Evolutionary conservation across 2,113 vertebrate genomes (phyloP), one percentile per base, ranked within the genome.

Genomic region (Odontesthes bonariensis): DNA sequence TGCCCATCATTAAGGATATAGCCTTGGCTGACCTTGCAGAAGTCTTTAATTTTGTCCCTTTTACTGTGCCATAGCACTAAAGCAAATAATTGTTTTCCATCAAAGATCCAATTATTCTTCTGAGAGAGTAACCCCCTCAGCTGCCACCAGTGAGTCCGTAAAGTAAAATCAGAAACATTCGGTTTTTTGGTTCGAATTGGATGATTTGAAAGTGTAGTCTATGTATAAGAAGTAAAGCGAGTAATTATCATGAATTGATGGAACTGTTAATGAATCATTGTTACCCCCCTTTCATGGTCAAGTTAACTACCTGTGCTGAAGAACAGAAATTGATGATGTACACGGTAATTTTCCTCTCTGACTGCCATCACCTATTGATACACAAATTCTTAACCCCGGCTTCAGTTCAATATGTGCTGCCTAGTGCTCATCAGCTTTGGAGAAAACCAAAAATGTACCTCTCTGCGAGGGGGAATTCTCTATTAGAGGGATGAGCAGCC

Each of bases 381-480:
- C 46, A 49, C 16, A 8, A 17, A n/a, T 49, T 49, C 14, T 55
- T 17, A 66, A 70, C 52, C 57, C 20, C 8, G 42, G 47, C 61
- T 61, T 59, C 32, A 54, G 17, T 20, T 8, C 49, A 6, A 61
- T 33, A 65, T 44, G 9, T 55, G 31, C 42, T 76, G 53, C 22
- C 62, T 31, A 55, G 31, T 77, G 46, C 58, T 72, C 20, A 35
- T 51, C 16, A 17, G 35, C 23, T 20, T 3, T 1, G 19, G 46
- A 19, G 33, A 51, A 66, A 71, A 46, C 27, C 40, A 51, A 74
- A n/a, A 81, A 56, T 16, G 68, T 61, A 27, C 31, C 5, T 62
- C 69, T 67, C 31, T 57, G 59, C 74, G 61, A 82, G 73, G 62
- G 62, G 63, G 23, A 53, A 46, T 69, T 69, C 53, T 77, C 55